phyloP scores from a whole-genome alignment of 2,797 vertebrate genomes.

The Dryobates pubescens region DNA sequence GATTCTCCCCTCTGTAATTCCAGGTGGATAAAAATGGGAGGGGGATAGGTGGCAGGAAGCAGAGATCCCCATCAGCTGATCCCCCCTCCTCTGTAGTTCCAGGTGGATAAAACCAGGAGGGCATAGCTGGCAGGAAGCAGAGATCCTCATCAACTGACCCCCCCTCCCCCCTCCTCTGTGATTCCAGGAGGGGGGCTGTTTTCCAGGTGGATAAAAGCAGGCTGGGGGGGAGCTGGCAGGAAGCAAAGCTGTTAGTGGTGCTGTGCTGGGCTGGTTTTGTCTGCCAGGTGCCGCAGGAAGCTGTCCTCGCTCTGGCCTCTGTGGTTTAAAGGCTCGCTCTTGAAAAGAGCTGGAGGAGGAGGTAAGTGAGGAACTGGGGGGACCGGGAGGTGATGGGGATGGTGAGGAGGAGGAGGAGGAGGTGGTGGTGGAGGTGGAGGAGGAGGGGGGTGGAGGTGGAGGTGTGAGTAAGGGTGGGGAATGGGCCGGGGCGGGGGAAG shows the following conservation, averaged over 20 bases:
- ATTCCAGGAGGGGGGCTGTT: not conserved
- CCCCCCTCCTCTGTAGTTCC: no score
- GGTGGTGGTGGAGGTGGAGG: slow-evolving; percentile 80
- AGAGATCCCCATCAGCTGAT: no score
- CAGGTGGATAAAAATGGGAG: not conserved
- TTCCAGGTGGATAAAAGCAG: not conserved
- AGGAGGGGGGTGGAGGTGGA: slow-evolving; percentile 84
- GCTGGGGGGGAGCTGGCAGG: slow-evolving; percentile 1
- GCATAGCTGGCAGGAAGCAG: not conserved
- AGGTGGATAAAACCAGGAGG: no score
- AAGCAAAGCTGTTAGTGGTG: slow-evolving; percentile 83
- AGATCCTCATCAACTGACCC: not conserved
- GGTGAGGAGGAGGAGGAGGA: slow-evolving; percentile 80
- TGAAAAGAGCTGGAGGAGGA: slow-evolving; percentile 93
- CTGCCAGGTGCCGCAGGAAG: slow-evolving; percentile 92
- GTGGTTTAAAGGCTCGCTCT: slow-evolving; percentile 95
- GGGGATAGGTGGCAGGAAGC: no score
- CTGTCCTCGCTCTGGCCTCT: slow-evolving; percentile 89
- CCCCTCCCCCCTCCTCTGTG: not conserved
- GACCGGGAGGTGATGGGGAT: slow-evolving; percentile 85
- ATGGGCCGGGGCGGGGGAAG: slow-evolving; percentile 82
- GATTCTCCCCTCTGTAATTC: not conserved
- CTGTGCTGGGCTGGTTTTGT: slow-evolving; percentile 86
- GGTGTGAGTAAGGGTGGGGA: slow-evolving; percentile 87
- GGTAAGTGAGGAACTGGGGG: slow-evolving; percentile 89